Percentiles rank a stretch among this genome's conserved stretches.
These are phyloP conservation scores for Lipophrys pholis DNA, from an alignment of 2,113 vertebrate genomes.

Conservation along the genomic window DNA sequence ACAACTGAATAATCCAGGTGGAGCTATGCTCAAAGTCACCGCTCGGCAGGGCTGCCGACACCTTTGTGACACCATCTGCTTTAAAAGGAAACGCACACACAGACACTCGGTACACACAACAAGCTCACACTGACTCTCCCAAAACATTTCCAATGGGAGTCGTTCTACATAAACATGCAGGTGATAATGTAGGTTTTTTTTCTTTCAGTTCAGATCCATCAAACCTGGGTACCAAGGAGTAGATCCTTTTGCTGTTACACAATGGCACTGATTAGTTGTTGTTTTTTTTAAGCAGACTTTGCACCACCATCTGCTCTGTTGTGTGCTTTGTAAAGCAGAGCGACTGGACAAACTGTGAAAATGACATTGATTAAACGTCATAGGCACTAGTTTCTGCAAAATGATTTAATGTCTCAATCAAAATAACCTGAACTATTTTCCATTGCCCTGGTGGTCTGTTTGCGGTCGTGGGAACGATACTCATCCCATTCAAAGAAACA, in stretches of 20 bases:
- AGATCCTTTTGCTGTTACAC: conserved; percentile 3
- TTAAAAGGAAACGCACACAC: too few species aligned
- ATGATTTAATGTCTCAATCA: neutral
- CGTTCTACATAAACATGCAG: too few species aligned
- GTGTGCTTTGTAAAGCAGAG: neutral
- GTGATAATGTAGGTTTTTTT: too few species aligned
- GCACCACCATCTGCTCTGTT: conserved; percentile 39
- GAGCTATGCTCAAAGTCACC: conserved; percentile 33
- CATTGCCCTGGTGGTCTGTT: too few species aligned
- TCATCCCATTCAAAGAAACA: too few species aligned
- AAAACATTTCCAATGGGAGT: too few species aligned
- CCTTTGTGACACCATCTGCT: neutral
- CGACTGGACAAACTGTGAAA: conserved; percentile 9
- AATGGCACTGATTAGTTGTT: neutral
- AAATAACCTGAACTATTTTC: too few species aligned
- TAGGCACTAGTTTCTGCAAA: neutral
- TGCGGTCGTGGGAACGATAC: too few species aligned
- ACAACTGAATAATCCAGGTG: conserved; percentile 58
- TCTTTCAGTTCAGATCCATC: neutral
- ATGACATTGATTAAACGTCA: neutral
- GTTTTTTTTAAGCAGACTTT: conserved; percentile 1
- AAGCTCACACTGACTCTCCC: too few species aligned
- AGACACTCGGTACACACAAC: too few species aligned
- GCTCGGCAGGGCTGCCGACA: neutral
- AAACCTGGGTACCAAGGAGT: neutral